Base-by-base conservation (phyloP, 2,888 invertebrate genomes). In the Norana najaformis region DNA sequence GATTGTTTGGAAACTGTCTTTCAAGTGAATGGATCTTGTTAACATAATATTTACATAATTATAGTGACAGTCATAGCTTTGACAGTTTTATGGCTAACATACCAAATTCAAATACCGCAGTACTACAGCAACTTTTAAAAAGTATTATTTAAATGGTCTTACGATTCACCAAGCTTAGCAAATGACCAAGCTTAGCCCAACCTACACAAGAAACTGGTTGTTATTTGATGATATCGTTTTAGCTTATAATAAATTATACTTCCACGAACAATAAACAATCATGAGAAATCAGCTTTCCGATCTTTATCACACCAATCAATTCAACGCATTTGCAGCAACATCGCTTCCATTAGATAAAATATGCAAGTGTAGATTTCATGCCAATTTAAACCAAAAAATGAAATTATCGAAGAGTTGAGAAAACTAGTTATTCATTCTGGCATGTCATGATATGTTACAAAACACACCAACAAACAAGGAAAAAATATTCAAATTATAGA, bases 1-100 rank as follows among this genome's bases (percentile, higher is more conserved):
- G 23, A 53, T 53, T 53, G 3, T 4, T 30, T 69, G 30, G 6
- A 69, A 69, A n/a, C 30, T 69, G n/a, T 30, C 30, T 69, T 69
- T n/a, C 69, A 69, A 69, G 69, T 69, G 69, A 69, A 69, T n/a
- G 69, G n/a, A n/a, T 69, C 69, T 69, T 69, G n/a, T n/a, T n/a
- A n/a, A n/a, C 11, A n/a, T 11, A n/a, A 69, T 13, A 69, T n/a
- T 69, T 69, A 5, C 11, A 69, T n/a, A n/a, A 47, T 69, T 1
- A 23, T 53, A 69, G n/a, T 69, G 69, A 69, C n/a, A 4, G 30
- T 69, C n/a, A 69, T n/a, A n/a, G 69, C 69, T 69, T 13, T 69
- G 69, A 69, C n/a, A 69, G 20, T 20, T 8, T 69, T 69, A n/a
- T 69, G 69, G 69, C 69, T n/a, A n/a, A 69, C n/a, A 69, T 69